Conservation (phyloP, 2,797 vertebrate species). For the Myiothlypis coronata region DNA sequence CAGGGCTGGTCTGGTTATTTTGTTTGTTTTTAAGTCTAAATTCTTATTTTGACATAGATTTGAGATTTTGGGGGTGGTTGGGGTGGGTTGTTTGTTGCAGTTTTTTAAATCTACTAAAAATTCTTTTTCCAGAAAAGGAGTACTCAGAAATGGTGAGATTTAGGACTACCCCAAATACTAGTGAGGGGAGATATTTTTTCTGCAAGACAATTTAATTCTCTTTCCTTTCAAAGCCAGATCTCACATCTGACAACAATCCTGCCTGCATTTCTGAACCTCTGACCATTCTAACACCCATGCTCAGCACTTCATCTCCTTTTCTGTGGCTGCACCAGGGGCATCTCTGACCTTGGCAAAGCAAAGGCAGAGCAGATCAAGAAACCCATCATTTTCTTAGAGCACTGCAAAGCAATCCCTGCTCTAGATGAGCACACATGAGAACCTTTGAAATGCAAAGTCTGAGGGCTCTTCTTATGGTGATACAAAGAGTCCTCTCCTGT, state of each 20-base stretch:
- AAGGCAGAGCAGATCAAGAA: not conserved
- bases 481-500: not conserved
- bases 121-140: not conserved
- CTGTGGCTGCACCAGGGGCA: not conserved
- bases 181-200: not conserved
- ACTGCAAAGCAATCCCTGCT: not conserved
- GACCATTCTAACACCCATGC: not conserved
- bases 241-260: not conserved
- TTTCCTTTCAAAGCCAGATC: not conserved
- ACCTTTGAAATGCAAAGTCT: not conserved
- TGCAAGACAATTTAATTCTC: not conserved
- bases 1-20: not conserved
- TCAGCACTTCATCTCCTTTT: not conserved
- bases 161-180: not conserved
- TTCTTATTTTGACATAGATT: not conserved
- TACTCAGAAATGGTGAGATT: not conserved
- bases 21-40: not conserved
- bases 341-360: not conserved
- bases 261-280: not conserved
- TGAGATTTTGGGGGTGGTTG: not conserved
- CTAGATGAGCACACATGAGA: not conserved
- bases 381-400: not conserved
- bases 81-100: no score
- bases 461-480: not conserved
- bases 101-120: not conserved